Base-by-base conservation (phyloP, 2,888 invertebrate species). In the Cryptus armator region DNA sequence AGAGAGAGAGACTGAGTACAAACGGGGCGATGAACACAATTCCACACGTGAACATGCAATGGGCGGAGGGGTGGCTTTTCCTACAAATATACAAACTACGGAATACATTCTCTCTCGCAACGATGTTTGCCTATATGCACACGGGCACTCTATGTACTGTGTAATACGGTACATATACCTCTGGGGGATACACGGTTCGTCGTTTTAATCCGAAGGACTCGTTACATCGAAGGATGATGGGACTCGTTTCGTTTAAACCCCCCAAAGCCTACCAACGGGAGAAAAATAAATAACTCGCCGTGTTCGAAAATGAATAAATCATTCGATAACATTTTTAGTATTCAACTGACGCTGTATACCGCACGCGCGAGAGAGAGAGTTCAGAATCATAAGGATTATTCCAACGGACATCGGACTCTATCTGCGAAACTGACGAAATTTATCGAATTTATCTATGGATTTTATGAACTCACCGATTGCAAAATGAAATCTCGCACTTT, bases 41-140 rank as follows among this genome's bases (percentile, higher is more conserved):
- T 51, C 80, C 82, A 82, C 79, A 85, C 82, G 82, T 80, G 85
- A 82, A 82, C 85, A 76, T 85, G 81, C 81, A 84, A 84, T 78
- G 81, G 81, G 74, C 78, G 77, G 81, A 56, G 78, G 48, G 67
- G 46, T 62, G 78, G 78, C 16, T 66, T 74, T 51, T 46, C 66
- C 72, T 53, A 74, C 74, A 19, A 68, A 81, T 59, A 76, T 80
- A 72, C 51, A 81, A 19, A 70, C 79, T 29, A 19, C 56, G 56
- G 44, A 59, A 48, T 37, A 77, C 68, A 16, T 37, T 72, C 56
- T 12, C 14, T 32, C 14, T 32, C 51, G 10, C 56, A 56, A 56
- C 29, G 43, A 32, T 24, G 53, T 14, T 72, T 37, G 37, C 37
- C 14, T 37, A 14, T 70, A 51, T 74, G 46, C 16, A 48, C 19